Evolutionary conservation across 2,797 vertebrate genomes (phyloP).

Genomic region (Amazonetta brasiliensis): DNA sequence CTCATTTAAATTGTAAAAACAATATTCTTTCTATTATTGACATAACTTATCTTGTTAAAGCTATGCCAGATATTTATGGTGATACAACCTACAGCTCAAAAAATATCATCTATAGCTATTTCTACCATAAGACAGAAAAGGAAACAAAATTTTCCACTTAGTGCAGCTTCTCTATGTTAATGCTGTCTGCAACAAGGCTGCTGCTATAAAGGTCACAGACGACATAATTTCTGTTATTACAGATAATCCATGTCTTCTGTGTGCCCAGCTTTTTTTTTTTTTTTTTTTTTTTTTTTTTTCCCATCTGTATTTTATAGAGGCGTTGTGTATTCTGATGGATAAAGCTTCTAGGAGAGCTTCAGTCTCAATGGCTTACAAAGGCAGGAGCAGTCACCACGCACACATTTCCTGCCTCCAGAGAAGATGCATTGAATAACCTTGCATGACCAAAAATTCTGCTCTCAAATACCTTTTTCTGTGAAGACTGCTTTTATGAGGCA

Average conservation of each 20-base stretch:
- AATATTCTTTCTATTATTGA: neutral
- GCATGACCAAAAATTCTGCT: neutral
- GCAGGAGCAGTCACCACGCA: neutral
- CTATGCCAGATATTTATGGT: neutral
- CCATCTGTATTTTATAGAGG: neutral
- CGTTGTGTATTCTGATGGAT: neutral
- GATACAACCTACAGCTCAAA: neutral
- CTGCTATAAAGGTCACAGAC: constrained; percentile 54
- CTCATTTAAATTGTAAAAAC: neutral
- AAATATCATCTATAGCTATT: neutral
- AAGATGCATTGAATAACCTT: neutral
- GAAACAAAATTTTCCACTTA: constrained; percentile 37
- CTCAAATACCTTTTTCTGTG: neutral
- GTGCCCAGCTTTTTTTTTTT: neutral
- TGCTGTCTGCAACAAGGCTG: neutral
- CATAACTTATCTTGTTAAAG: neutral
- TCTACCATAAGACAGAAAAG: neutral
- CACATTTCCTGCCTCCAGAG: neutral
- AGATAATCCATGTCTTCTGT: constrained; percentile 29
- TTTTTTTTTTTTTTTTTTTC: neutral
- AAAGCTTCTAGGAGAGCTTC: neutral
- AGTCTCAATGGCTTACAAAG: neutral
- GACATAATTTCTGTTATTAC: constrained; percentile 47
- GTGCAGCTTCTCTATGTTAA: constrained; percentile 5
- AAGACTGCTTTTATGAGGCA: neutral